These are phyloP conservation scores for Scartelaos histophorus DNA, from an alignment of 2,113 vertebrate species.

Conservation along the genomic window DNA sequence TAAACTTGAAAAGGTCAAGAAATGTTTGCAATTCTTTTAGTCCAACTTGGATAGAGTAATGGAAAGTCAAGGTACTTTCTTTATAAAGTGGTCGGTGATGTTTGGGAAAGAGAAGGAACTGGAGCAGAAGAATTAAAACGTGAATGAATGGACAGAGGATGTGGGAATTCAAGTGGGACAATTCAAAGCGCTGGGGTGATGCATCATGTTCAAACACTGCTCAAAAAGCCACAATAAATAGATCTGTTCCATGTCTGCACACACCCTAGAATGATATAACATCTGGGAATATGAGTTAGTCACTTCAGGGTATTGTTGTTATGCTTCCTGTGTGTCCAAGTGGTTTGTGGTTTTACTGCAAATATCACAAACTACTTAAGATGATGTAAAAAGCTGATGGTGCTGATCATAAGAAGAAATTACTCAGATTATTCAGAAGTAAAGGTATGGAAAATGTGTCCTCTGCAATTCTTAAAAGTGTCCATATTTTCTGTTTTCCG, in stretches of 20 bases:
- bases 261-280: conserved; percentile 61
- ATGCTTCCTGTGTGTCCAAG: background rate
- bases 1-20: conserved; percentile 23
- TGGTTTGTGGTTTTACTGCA: background rate
- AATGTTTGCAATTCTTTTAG: background rate
- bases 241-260: conserved; percentile 35
- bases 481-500: too few species aligned
- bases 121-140: conserved; percentile 30
- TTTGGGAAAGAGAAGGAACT: background rate
- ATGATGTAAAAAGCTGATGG: background rate
- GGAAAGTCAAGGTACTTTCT: conserved; percentile 3
- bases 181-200: conserved; percentile 51
- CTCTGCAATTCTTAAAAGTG: too few species aligned
- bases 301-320: background rate
- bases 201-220: conserved; percentile 55
- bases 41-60: conserved; percentile 17
- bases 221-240: conserved; percentile 46
- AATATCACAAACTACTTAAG: background rate
- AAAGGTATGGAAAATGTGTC: too few species aligned
- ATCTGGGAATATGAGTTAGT: background rate
- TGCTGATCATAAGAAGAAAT: background rate
- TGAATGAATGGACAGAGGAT: conserved; percentile 52
- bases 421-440: background rate
- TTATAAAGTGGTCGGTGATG: background rate
- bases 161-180: conserved; percentile 53